Evolutionary conservation across 2,888 invertebrate species (phyloP), one percentile per base, ranked within the genome.

Genomic region (Chesias legatella): DNA sequence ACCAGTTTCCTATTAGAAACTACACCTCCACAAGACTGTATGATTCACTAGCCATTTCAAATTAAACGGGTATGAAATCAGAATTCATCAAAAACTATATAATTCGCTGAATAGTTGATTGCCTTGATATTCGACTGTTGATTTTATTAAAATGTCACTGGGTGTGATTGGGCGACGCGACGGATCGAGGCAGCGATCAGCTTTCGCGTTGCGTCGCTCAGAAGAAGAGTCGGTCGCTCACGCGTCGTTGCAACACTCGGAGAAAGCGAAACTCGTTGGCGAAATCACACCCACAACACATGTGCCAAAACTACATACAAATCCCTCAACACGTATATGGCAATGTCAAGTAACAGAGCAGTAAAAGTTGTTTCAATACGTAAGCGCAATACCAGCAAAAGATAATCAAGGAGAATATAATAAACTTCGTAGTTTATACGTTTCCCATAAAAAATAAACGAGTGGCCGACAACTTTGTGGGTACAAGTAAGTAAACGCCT

Each of bases 251-350:
- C 81, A 73, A 80, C 77, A 79, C 60, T 56, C 58, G 70, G 85
- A 82, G 86, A 88, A 86, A 88, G 86, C 78, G 62, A 72, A 63
- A 63, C 48, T 69, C 63, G 74, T 63, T 83, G 83, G 83, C 79
- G 83, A 86, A 86, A 85, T 80, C 81, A 77, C 84, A 72, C 86
- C 84, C 81, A 85, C 86, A 65, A 58, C 70, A 60, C 63, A 67
- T 76, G 82, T 77, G 84, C 82, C 78, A 78, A 85, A 83, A 74
- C 63, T 66, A 48, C 45, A 31, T 29, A 41, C 33, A 71, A 59
- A 73, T 65, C 69, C 67, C 67, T 46, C 69, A 59, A 67, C 64
- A 56, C 47, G 23, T 40, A 42, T 63, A 53, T 68, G 67, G 45
- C 60, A 26, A 45, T 42, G 63, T 71, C 72, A 58, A 65, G 60